These are phyloP conservation scores for Nematostella vectensis DNA, from an alignment of 92 coral and sea anemone genomes.

Conservation along the genomic window DNA sequence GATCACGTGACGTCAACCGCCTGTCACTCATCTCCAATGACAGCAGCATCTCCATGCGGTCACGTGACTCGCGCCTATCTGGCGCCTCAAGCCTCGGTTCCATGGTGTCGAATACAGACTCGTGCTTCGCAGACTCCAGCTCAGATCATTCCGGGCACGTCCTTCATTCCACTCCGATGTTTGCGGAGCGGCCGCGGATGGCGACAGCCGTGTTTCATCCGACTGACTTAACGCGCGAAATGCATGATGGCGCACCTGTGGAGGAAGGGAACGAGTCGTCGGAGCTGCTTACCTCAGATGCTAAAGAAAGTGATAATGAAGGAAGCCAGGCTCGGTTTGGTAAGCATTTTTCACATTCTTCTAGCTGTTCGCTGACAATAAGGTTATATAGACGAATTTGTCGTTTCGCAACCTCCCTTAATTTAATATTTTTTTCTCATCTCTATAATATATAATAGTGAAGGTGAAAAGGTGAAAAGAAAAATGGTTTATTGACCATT, in stretches of 20 bases:
- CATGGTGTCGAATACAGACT: slow-evolving; percentile 68
- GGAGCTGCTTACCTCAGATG: slow-evolving; percentile 30
- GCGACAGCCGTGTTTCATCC: slow-evolving; percentile 55
- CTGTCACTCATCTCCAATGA: slow-evolving; percentile 78
- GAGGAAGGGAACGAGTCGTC: slow-evolving; percentile 36
- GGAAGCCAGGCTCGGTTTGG: background rate
- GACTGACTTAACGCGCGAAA: slow-evolving; percentile 49
- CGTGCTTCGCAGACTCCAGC: slow-evolving; percentile 73
- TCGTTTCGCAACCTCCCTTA: too few relatives aligned
- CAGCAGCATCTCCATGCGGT: slow-evolving; percentile 57
- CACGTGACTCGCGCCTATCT: slow-evolving; percentile 63
- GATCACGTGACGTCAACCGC: slow-evolving; percentile 42
- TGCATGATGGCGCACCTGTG: slow-evolving; percentile 35
- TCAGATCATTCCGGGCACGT: slow-evolving; percentile 68
- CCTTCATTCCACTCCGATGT: slow-evolving; percentile 35
- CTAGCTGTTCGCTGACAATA: too few relatives aligned
- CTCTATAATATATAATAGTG: too few relatives aligned
- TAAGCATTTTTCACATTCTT: too few relatives aligned
- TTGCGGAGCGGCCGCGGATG: slow-evolving; percentile 43
- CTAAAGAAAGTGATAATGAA: slow-evolving; percentile 2
- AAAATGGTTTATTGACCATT: too few relatives aligned
- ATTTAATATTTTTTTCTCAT: too few relatives aligned
- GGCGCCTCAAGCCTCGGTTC: slow-evolving; percentile 80
- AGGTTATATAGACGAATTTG: too few relatives aligned
- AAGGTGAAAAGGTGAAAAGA: too few relatives aligned